A percentile compares a stretch with the other conserved stretches of the same genome.
These are phyloP conservation scores for Cyclargus thomasi DNA, from an alignment of 1,140 invertebrate species.

Conservation along the genomic window DNA sequence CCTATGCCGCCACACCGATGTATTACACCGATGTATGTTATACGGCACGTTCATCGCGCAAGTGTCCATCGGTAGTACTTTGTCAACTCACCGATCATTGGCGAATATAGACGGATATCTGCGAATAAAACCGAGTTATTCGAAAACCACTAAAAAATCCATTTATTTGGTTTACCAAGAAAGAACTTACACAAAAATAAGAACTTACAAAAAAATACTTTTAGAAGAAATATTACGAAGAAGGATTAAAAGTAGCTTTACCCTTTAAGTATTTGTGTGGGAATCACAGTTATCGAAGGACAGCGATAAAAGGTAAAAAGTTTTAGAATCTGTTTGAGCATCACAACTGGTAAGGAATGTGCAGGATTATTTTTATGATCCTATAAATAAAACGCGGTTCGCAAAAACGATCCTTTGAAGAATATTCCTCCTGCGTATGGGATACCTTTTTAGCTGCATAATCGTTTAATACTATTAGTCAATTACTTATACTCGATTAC, in stretches of 20 bases:
- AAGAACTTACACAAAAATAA: too few relatives aligned
- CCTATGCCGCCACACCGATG: too few relatives aligned
- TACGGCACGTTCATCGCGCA: too few relatives aligned
- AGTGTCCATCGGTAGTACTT: too few relatives aligned
- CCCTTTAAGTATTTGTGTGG: not conserved
- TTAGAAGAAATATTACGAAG: not conserved
- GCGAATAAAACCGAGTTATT: too few relatives aligned
- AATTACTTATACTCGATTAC: too few relatives aligned
- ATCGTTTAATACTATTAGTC: not conserved
- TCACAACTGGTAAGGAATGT: not conserved
- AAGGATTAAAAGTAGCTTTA: not conserved
- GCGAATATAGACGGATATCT: too few relatives aligned
- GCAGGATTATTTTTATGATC: conserved; percentile 8
- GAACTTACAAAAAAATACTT: not conserved
- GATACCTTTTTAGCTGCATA: not conserved
- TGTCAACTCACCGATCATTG: too few relatives aligned
- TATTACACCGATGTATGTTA: too few relatives aligned
- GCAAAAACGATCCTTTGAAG: not conserved
- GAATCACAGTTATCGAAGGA: not conserved
- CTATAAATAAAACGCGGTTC: conserved; percentile 1
- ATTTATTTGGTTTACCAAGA: too few relatives aligned
- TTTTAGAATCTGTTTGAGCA: not conserved
- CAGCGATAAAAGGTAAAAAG: not conserved
- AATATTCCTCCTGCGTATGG: not conserved
- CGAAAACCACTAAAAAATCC: too few relatives aligned